phyloP scores from a whole-genome alignment of 2,113 vertebrate genomes.

The Chloropsis hardwickii region DNA sequence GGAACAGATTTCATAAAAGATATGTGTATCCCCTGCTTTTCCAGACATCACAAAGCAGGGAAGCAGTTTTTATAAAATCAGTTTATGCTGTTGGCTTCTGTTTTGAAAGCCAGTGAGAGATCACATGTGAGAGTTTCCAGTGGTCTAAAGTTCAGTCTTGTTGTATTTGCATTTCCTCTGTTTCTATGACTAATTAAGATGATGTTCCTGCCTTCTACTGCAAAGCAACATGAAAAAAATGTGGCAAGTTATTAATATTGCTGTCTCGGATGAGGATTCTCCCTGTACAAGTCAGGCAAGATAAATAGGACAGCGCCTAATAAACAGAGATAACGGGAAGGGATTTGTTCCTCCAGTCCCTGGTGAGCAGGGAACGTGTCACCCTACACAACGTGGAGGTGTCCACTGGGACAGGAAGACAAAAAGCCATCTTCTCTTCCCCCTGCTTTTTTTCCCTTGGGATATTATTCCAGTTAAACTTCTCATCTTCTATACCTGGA shows the following conservation, averaged over 20 bases:
- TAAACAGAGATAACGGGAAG: not conserved
- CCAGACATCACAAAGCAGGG: not conserved
- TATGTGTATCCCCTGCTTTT: not conserved
- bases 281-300: not conserved
- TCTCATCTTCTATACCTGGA: fast-evolving
- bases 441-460: not conserved
- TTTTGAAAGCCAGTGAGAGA: not conserved
- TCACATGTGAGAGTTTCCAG: not conserved
- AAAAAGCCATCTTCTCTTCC: not conserved
- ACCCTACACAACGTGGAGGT: not conserved
- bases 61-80: not conserved
- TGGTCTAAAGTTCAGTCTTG: not conserved
- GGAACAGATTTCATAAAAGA: not conserved
- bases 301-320: not conserved
- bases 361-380: not conserved
- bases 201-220: not conserved
- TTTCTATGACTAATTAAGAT: not conserved
- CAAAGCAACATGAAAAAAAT: not conserved
- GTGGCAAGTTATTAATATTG: not conserved
- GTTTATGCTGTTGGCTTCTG: not conserved
- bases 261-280: not conserved
- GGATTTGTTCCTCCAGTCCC: not conserved
- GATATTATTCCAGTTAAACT: not conserved
- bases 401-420: not conserved
- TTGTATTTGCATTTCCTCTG: not conserved